Evolutionary conservation across 1,140 invertebrate genomes (phyloP).

Genomic region (Zaprionus lachaisei): DNA sequence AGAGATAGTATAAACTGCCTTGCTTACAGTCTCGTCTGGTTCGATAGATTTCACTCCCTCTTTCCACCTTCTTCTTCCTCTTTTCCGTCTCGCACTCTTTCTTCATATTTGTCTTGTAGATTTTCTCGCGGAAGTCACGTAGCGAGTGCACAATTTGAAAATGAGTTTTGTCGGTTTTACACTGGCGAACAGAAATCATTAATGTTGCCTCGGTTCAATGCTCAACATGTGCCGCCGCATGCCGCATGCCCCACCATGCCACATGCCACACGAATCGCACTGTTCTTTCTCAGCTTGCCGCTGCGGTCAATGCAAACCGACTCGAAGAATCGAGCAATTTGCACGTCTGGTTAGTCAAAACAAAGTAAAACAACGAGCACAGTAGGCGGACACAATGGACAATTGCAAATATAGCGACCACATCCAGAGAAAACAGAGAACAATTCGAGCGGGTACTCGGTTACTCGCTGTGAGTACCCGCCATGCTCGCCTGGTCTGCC

Average conservation of each 20-base stretch:
- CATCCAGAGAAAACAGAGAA: constrained; percentile 48
- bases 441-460: constrained; percentile 42
- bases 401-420: constrained; percentile 52
- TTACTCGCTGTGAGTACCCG: background rate
- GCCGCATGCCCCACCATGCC: constrained; percentile 29
- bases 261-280: constrained; percentile 38
- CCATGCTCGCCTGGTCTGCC: constrained; percentile 1
- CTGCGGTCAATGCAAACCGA: constrained; percentile 76
- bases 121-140: constrained; percentile 81
- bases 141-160: constrained; percentile 77
- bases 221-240: constrained; percentile 25
- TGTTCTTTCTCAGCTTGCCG: constrained; percentile 16
- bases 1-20: background rate
- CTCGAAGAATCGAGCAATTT: constrained; percentile 77
- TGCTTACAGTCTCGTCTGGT: constrained; percentile 18
- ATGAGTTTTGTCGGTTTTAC: constrained; percentile 80
- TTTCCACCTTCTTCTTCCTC: background rate
- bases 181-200: constrained; percentile 62
- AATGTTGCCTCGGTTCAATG: constrained; percentile 44
- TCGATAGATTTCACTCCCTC: background rate
- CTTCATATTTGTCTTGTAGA: constrained; percentile 40
- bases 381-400: constrained; percentile 36
- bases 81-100: background rate
- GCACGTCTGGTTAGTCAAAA: constrained; percentile 73
- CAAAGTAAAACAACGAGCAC: constrained; percentile 71